Evolutionary conservation across 2,888 invertebrate species (phyloP), one percentile per base, ranked within the genome.

Genomic region (Pristionchus fissidentatus): DNA sequence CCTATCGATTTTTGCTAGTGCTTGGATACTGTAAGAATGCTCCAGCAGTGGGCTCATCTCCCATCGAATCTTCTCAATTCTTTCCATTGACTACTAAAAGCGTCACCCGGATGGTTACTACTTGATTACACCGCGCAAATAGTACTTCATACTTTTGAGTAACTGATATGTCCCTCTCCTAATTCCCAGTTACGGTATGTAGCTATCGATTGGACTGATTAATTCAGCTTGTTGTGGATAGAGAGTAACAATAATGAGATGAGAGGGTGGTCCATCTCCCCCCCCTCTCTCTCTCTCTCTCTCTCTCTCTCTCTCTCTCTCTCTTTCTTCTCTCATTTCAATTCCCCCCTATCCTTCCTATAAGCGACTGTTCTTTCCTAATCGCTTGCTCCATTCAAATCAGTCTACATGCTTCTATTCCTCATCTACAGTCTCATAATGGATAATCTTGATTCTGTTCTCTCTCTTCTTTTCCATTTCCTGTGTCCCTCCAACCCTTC

Each of bases 381-480:
- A 41, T 73, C 73, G n/a, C n/a, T 41, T 32, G 13, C 22, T 66
- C 22, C 35, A 10, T 35, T 73, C 26, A 32, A 7, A 73, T 73
- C 41, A 41, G 26, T n/a, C n/a, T n/a, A n/a, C n/a, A 73, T 41
- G 26, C 41, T 73, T n/a, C 41, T 32, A 32, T 73, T 43, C 10
- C 41, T 26, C 26, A 41, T 73, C 41, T 73, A 73, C 73, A 73
- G 73, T 73, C 73, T 49, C 19, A 19, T 49, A 19, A 73, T 73
- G 41, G 73, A 73, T 73, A n/a, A 73, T 41, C 26, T 62, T 62
- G 62, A 62, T 62, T 32, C 62, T 62, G 32, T 62, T 62, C 62
- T 35, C 13, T 66, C 66, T 73, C 73, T 73, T 32, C 73, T 41
- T 73, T n/a, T 43, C 41, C 43, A n/a, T 32, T 22, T 41, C 73